Evolutionary conservation across 2,888 invertebrate species (phyloP).

Genomic region (Margaritifera margaritifera): DNA sequence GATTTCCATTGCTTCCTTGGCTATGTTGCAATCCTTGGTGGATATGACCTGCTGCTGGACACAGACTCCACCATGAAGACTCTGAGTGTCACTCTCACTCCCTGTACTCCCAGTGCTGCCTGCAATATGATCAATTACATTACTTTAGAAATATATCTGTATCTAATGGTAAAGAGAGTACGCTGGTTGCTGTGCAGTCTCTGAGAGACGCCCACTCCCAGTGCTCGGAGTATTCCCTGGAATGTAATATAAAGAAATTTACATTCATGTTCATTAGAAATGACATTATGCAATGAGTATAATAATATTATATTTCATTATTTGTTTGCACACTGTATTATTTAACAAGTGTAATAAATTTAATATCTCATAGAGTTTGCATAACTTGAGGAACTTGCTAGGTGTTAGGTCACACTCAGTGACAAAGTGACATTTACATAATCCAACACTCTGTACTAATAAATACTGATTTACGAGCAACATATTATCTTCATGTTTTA

Average conservation of each 20-base stretch:
- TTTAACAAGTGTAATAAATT: no score
- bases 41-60: conserved; percentile 69
- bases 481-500: no score
- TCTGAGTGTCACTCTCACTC: conserved; percentile 70
- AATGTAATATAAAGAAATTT: neutral
- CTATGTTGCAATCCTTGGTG: conserved; percentile 72
- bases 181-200: neutral
- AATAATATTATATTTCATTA: no score
- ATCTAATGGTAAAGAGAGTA: neutral
- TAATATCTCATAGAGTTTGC: no score
- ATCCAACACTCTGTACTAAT: no score
- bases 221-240: neutral
- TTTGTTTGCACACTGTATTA: no score
- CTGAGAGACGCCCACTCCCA: neutral
- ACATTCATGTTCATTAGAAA: neutral
- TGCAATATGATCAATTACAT: conserved; percentile 31
- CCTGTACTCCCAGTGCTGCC: conserved; percentile 73
- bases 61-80: conserved; percentile 73
- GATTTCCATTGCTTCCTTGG: conserved; percentile 73
- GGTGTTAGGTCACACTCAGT: no score
- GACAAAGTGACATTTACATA: no score
- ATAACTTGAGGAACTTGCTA: no score
- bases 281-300: neutral
- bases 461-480: no score
- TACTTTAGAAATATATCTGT: conserved; percentile 2